A percentile compares a stretch with the other conserved stretches of the same genome.
These are phyloP conservation scores for Creontiades dilutus DNA, from an alignment of 2,888 invertebrate genomes.

Conservation along the genomic window DNA sequence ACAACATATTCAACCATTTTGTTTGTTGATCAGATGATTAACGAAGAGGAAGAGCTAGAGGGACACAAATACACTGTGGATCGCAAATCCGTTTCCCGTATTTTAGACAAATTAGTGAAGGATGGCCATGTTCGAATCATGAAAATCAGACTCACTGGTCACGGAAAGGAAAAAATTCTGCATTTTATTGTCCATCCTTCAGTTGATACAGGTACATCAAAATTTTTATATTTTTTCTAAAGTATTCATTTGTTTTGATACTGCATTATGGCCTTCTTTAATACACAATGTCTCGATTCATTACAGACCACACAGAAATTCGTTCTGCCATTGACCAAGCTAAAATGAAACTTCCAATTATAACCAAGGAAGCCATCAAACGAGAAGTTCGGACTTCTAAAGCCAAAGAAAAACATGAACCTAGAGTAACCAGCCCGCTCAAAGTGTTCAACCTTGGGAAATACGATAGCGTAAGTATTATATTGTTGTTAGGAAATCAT, in stretches of 20 bases:
- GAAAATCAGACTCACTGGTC: constrained; percentile 79
- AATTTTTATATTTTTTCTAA: not conserved
- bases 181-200: constrained; percentile 81
- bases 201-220: constrained; percentile 77
- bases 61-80: constrained; percentile 82
- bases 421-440: not conserved
- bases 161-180: constrained; percentile 79
- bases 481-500: no score
- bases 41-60: constrained; percentile 81
- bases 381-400: not conserved
- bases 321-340: constrained; percentile 83
- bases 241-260: no score
- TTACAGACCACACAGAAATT: constrained; percentile 80
- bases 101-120: constrained; percentile 81
- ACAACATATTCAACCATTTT: not conserved
- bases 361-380: constrained; percentile 74
- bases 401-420: not conserved
- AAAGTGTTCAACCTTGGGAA: constrained; percentile 54
- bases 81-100: constrained; percentile 83
- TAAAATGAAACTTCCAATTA: constrained; percentile 81
- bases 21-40: constrained; percentile 78
- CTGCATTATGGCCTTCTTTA: not conserved
- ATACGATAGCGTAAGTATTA: constrained; percentile 67
- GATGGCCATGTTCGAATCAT: constrained; percentile 82
- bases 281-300: constrained; percentile 1